Conservation (phyloP, 2,888 invertebrate genomes). For the Cylindroiulus punctatus region DNA sequence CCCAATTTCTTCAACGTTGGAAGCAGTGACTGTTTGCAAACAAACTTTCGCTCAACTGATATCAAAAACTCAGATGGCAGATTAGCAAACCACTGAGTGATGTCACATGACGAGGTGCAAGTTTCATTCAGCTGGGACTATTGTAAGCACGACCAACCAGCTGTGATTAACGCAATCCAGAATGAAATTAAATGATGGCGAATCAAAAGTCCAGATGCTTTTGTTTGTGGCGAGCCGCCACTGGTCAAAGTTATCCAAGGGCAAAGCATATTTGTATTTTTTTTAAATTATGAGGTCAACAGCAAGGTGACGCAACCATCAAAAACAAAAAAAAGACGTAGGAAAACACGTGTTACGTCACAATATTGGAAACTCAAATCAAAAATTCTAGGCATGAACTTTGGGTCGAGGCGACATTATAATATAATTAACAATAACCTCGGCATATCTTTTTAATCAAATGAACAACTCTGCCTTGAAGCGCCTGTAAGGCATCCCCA, state of each 20-base stretch:
- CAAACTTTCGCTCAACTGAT: too few species aligned
- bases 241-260: not conserved
- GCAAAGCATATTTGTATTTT: not conserved
- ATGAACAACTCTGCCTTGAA: too few species aligned
- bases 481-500: not conserved
- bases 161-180: not conserved
- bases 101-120: not conserved
- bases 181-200: not conserved
- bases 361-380: not conserved
- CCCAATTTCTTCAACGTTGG: too few species aligned
- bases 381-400: not conserved
- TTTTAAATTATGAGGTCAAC: not conserved
- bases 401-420: not conserved
- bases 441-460: not conserved
- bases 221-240: not conserved
- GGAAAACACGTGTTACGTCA: not conserved
- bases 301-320: not conserved
- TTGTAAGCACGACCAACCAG: not conserved
- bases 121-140: not conserved
- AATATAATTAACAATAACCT: constrained; percentile 8
- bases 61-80: too few species aligned
- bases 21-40: too few species aligned
- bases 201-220: not conserved
- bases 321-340: not conserved
- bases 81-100: too few species aligned